Evolutionary conservation across 1,140 invertebrate species (phyloP).

Genomic region (Drosophila kikkawai): DNA sequence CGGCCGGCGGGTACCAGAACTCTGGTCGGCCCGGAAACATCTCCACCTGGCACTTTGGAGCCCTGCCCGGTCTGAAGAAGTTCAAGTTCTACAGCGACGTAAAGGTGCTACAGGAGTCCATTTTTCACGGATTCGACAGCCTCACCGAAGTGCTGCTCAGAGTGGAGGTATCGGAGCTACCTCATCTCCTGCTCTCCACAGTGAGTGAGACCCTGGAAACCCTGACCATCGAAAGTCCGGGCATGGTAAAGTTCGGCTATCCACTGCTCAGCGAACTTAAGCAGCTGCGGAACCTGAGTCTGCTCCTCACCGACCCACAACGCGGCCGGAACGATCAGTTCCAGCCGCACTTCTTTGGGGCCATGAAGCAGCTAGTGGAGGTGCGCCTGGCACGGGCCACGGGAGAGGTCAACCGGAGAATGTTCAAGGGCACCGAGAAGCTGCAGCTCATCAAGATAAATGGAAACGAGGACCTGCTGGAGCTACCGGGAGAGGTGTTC

Average conservation of each 20-base stretch:
- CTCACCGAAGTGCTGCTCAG: constrained; percentile 50
- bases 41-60: constrained; percentile 54
- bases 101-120: constrained; percentile 34
- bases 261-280: constrained; percentile 46
- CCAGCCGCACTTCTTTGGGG: constrained; percentile 47
- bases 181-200: constrained; percentile 39
- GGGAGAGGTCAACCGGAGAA: constrained; percentile 85
- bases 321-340: neutral
- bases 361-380: constrained; percentile 85
- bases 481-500: constrained; percentile 86
- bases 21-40: constrained; percentile 7
- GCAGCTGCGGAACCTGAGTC: constrained; percentile 57
- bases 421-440: constrained; percentile 86
- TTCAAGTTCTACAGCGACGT: constrained; percentile 60
- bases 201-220: constrained; percentile 47
- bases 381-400: constrained; percentile 84
- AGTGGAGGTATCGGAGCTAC: constrained; percentile 42
- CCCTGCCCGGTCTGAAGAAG: constrained; percentile 41
- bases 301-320: constrained; percentile 22
- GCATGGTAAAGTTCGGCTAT: constrained; percentile 43
- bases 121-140: constrained; percentile 56
- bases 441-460: constrained; percentile 87
- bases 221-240: constrained; percentile 55
- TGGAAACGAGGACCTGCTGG: constrained; percentile 86
- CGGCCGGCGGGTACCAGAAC: neutral